phyloP scores from a whole-genome alignment of 2,113 vertebrate species.

The Oxyura jamaicensis region DNA sequence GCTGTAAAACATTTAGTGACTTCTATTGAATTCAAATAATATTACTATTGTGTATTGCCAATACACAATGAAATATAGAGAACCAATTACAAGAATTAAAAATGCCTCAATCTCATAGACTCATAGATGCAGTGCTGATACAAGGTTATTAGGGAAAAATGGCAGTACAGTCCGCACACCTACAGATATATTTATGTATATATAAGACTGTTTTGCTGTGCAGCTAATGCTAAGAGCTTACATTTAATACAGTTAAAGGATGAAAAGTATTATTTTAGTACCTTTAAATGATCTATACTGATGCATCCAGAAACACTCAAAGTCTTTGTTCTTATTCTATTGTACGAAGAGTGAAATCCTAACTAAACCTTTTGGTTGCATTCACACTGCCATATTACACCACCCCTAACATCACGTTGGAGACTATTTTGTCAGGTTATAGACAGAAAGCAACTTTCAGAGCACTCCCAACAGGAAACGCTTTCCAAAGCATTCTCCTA shows the following conservation, averaged over 20 bases:
- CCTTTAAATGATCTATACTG: not conserved
- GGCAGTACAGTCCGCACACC: not conserved
- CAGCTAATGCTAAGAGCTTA: not conserved
- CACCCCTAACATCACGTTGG: not conserved
- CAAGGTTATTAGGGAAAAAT: not conserved
- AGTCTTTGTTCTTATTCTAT: not conserved
- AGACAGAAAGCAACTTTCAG: not conserved
- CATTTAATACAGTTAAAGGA: not conserved
- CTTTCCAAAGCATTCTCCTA: not conserved
- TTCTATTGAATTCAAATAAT: not conserved
- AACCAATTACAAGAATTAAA: not conserved
- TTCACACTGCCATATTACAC: not conserved
- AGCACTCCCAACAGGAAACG: not conserved
- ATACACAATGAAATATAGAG: fast-evolving
- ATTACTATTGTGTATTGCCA: not conserved
- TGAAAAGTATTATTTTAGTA: not conserved
- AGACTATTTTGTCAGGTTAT: not conserved
- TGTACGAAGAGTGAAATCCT: not conserved
- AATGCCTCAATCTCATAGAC: not conserved
- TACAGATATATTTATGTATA: not conserved
- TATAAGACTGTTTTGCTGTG: not conserved
- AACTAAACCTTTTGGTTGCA: not conserved
- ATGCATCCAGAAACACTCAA: not conserved
- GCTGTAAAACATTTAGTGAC: not conserved
- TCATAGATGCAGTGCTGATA: not conserved